Percentiles rank a stretch among this genome's conserved stretches.
phyloP scores from a whole-genome alignment of 2,797 vertebrate species.

The Acanthopagrus latus region DNA sequence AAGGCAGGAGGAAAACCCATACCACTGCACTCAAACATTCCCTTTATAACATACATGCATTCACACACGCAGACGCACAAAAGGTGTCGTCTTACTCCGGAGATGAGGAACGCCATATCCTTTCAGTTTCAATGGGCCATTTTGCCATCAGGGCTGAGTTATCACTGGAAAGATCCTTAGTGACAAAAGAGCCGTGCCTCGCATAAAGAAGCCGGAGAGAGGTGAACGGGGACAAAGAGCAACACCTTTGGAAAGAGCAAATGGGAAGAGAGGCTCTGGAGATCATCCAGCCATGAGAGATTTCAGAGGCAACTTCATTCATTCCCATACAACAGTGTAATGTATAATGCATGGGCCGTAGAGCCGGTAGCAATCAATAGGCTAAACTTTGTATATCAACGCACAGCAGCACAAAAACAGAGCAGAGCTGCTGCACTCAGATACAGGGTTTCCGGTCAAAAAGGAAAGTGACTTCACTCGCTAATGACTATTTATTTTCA shows the following conservation, averaged over 20 bases:
- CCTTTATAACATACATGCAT: constrained; percentile 46
- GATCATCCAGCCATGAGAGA: constrained; percentile 23
- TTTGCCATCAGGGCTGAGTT: constrained; percentile 41
- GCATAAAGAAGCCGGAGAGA: constrained; percentile 41
- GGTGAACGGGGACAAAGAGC: constrained; percentile 46
- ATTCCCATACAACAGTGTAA: background rate
- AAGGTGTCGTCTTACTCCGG: constrained; percentile 56
- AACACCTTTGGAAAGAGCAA: constrained; percentile 44
- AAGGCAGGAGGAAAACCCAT: constrained; percentile 30
- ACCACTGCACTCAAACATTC: constrained; percentile 17
- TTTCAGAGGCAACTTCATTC: constrained; percentile 36
- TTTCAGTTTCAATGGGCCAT: constrained; percentile 47
- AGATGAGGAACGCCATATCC: constrained; percentile 51
- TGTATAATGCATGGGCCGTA: constrained; percentile 43
- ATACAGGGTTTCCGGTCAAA: constrained; percentile 3
- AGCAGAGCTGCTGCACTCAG: background rate
- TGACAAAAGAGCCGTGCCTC: constrained; percentile 39
- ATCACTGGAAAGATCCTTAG: constrained; percentile 47
- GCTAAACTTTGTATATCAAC: constrained; percentile 17
- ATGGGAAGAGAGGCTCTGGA: constrained; percentile 42
- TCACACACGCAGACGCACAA: constrained; percentile 30
- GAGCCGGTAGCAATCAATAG: constrained; percentile 40
- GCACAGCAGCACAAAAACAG: constrained; percentile 3
- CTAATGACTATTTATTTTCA: background rate
- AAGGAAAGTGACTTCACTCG: background rate